Conservation (phyloP, 2,113 vertebrate species). For the Phrynocephalus versicolor region DNA sequence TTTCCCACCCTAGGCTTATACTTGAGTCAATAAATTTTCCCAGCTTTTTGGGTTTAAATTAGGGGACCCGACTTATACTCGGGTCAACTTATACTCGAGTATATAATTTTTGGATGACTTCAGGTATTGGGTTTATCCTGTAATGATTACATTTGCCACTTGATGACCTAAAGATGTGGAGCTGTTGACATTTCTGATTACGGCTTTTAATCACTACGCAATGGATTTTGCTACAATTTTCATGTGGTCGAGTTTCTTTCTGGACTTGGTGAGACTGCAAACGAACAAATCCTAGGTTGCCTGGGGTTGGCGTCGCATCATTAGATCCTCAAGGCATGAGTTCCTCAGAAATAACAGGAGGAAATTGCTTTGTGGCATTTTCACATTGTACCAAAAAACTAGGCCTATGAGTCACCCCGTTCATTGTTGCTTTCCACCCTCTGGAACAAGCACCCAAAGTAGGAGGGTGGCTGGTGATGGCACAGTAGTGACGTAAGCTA, state of each 20-base stretch:
- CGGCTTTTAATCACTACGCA: not conserved
- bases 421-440: not conserved
- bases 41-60: no score
- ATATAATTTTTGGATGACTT: not conserved
- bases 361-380: not conserved
- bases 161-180: not conserved
- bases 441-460: not conserved
- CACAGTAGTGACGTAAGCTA: not conserved
- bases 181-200: not conserved
- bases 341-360: not conserved
- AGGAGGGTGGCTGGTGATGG: not conserved
- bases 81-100: no score
- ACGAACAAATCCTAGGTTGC: not conserved
- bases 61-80: no score
- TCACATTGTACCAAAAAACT: not conserved
- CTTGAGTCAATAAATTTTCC: no score
- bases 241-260: not conserved
- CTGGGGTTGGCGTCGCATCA: not conserved
- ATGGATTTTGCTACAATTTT: not conserved
- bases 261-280: not conserved
- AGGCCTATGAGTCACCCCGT: not conserved
- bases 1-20: no score
- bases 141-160: not conserved
- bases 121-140: not conserved
- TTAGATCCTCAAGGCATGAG: no score